Base-by-base conservation (phyloP, 2,113 vertebrate species). In the Riparia riparia region DNA sequence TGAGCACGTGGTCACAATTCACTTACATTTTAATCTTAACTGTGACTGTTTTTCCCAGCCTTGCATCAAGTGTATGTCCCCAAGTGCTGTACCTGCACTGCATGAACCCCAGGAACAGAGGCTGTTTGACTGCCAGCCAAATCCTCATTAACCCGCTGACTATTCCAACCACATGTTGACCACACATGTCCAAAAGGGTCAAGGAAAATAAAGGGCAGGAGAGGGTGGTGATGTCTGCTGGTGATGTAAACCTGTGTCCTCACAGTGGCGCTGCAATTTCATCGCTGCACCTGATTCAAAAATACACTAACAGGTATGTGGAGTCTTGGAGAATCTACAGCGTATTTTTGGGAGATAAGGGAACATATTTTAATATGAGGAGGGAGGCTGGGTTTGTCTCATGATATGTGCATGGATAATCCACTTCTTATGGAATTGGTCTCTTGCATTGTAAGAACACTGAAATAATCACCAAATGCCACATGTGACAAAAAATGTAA, bases 401-500 rank as follows among this genome's bases (percentile, higher is more conserved):
- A 32, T 82, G 70, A 56, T 53, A 41, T 1, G 1, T 78, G 78
- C 76, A 44, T 58, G 56, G 78, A 93, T 96, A 95, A 96, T 95
- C 91, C 49, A 86, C 91, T 96, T 96, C 89, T 90, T 91, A 81
- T 20, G 64, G 86, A 93, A 73, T 6, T 50, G 85, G 54, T 47
- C 14, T 9, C 64, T 90, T 84, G 60, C 51, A 49, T 72, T 81
- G 82, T 85, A 91, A 93, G 93, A 81, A 81, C 71, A 64, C 25
- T 45, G 54, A 95, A 92, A 81, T 93, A 94, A 97, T 93, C 94
- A 90, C 37, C 17, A 10, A 84, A 76, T 57, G 78, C 60, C 95
- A 96, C 89, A 94, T 86, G 89, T 90, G 71, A 91, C 78, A 86
- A 87, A 95, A 97, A 88, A 73, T 37, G 21, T 94, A 95, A 95